Evolutionary conservation across 1,140 invertebrate species (phyloP), one percentile per base, ranked within the genome.

Genomic region (Drosophila cardini): DNA sequence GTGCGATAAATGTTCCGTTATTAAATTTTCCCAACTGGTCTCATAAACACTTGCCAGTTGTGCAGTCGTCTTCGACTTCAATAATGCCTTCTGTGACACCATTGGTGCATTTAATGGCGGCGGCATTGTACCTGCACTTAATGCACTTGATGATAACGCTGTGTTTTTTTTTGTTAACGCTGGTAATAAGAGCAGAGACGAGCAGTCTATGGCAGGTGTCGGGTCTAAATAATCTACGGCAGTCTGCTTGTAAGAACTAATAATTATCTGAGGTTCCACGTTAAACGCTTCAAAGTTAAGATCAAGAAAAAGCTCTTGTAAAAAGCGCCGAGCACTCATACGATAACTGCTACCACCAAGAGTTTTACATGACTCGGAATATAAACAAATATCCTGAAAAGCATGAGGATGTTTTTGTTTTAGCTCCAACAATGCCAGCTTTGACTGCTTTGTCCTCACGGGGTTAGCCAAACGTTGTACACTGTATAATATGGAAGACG

Each of bases 231-330:
- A 67, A 42, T 79, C 84, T 68, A 78, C 78, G 38, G 53, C 55
- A 5, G 71, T 63, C 48, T 78, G 53, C 60, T 76, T 87, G 1
- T 79, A 71, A 0, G 75, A 53, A 2, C 69, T 50, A 7, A 92
- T 71, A n/a, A 93, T 93, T 2, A 92, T 78, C 61, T 90, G 82
- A 8, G 94, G 93, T 40, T 94, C 93, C 9, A 67, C 68, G 36
- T 92, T 91, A 67, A 94, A 94, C 6, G 78, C 92, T 15, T 96
- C 95, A 85, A 97, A 98, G 80, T 94, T 94, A 16, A 97, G 93
- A 90, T 99, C 98, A 34, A 98, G 94, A 93, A 99, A 99, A 5
- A 99, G 93, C 93, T 99, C 98, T 92, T 99, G 98, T 13, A 99
- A 93, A 92, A 99, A 98, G 73, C 97, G 94, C 16, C 98, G 93